Evolutionary conservation across 2,888 invertebrate species (phyloP), one percentile per base, ranked within the genome.

Genomic region (Agonopterix arenella): DNA sequence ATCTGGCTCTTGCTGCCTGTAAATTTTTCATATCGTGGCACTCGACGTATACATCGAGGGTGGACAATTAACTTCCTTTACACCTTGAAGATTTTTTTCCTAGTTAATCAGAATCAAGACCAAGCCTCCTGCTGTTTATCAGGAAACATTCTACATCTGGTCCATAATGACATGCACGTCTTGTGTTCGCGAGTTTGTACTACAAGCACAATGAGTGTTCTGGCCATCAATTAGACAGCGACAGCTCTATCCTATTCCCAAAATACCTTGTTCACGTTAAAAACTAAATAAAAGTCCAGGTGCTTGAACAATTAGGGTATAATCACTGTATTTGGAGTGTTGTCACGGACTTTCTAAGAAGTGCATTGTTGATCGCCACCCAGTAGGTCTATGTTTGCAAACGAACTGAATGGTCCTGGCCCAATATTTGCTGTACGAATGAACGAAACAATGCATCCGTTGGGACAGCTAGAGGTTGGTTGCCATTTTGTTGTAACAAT

Each of bases 381-480:
- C 85, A 84, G 84, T 75, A 79, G 79, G 68, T 60, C 59, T 55
- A 61, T 88, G 88, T 89, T 88, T 88, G 86, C 85, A 85, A 86
- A 83, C 85, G 76, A 61, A 57, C 76, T 80, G 76, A 83, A 86
- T 83, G 76, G 74, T 68, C 68, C 69, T 72, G 76, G 62, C 69
- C 79, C 84, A 88, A 86, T 88, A 88, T 89, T 89, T 88, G 86
- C 82, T 66, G 70, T 84, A 71, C 75, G 86, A 82, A 81, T 83
- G 83, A 83, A 83, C 73, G 80, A 88, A 86, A 88, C 88, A 89
- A 88, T 78, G 76, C 79, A 71, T 66, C 73, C 70, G 71, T 68
- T 71, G 80, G 82, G 81, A 84, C 86, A 82, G 83, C 81, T 81
- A 78, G 74, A 76, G 71, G 75, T 80, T 80, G 75, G 79, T 76